Percentiles rank a stretch among this genome's conserved stretches.
Evolutionary conservation across 2,888 invertebrate species (phyloP).

Genomic region (Noctua janthe): DNA sequence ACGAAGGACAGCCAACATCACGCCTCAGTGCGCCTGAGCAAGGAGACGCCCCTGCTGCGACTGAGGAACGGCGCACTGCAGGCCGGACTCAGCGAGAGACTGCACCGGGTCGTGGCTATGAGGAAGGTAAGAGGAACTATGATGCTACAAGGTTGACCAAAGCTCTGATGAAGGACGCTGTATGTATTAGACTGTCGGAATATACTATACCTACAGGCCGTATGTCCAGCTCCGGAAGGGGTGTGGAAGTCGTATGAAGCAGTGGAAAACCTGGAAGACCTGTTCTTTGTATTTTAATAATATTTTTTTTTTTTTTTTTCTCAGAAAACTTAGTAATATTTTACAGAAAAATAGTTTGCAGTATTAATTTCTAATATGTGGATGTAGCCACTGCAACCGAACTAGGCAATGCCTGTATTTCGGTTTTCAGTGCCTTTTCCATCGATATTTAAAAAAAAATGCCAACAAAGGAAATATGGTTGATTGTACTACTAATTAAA

Average conservation of each 20-base stretch:
- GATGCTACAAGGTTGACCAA: neutral
- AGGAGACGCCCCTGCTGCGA: constrained; percentile 88
- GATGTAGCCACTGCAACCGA: too few species aligned
- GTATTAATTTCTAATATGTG: too few species aligned
- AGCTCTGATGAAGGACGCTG: neutral
- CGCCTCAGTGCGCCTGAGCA: constrained; percentile 68
- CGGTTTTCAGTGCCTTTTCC: too few species aligned
- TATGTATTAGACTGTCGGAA: neutral
- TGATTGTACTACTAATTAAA: too few species aligned
- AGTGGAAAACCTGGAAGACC: neutral
- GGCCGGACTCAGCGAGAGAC: constrained; percentile 91
- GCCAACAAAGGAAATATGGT: too few species aligned
- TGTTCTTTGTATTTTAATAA: too few species aligned
- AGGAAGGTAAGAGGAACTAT: constrained; percentile 78
- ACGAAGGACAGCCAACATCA: constrained; percentile 74
- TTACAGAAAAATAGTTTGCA: too few species aligned
- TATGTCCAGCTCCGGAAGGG: neutral
- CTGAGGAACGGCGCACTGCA: constrained; percentile 93
- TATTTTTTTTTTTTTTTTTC: too few species aligned
- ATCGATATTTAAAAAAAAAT: too few species aligned
- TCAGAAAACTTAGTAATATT: too few species aligned
- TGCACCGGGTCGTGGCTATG: constrained; percentile 89
- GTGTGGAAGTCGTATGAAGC: neutral
- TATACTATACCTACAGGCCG: neutral
- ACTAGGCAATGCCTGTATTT: too few species aligned